These are phyloP conservation scores for Drosophila sp. DNA, from an alignment of 1,140 invertebrate genomes.

Conservation along the genomic window DNA sequence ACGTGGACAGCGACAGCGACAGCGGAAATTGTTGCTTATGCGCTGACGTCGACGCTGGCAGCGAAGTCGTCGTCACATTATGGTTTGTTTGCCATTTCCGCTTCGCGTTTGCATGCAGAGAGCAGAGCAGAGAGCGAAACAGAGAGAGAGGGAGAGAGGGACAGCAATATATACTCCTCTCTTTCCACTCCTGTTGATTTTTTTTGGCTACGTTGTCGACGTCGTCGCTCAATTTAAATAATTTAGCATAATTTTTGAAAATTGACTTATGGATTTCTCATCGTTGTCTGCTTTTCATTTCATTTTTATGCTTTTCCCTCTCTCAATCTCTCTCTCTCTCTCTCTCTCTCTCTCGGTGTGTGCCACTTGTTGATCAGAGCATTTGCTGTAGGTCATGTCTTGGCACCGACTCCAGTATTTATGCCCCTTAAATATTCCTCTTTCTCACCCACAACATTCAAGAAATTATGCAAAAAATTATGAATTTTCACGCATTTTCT, in stretches of 20 bases:
- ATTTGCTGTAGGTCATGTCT: constrained; percentile 80
- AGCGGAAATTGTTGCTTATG: constrained; percentile 72
- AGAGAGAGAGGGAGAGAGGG: constrained; percentile 10
- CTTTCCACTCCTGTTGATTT: constrained; percentile 63
- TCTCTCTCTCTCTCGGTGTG: constrained; percentile 24
- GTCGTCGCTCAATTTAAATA: constrained; percentile 79
- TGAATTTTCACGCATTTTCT: constrained; percentile 65
- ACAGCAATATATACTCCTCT: background rate
- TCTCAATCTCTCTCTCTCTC: constrained; percentile 18
- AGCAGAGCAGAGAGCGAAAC: constrained; percentile 25
- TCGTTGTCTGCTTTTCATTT: constrained; percentile 70
- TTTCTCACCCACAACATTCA: background rate
- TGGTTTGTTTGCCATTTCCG: constrained; percentile 83
- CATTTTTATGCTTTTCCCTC: constrained; percentile 65
- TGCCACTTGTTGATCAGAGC: constrained; percentile 71
- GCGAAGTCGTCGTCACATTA: constrained; percentile 74
- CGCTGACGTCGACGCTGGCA: constrained; percentile 36
- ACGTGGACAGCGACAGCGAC: constrained; percentile 21
- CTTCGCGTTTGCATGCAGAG: constrained; percentile 77
- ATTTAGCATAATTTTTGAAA: constrained; percentile 84
- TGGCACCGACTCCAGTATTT: constrained; percentile 33
- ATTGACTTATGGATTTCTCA: constrained; percentile 83
- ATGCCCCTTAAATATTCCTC: constrained; percentile 14
- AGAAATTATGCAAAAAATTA: constrained; percentile 62
- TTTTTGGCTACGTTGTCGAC: constrained; percentile 59